A percentile compares a stretch with the other conserved stretches of the same genome.
These are phyloP conservation scores for Leptosomus discolor DNA, from an alignment of 2,113 vertebrate genomes.

Conservation along the genomic window DNA sequence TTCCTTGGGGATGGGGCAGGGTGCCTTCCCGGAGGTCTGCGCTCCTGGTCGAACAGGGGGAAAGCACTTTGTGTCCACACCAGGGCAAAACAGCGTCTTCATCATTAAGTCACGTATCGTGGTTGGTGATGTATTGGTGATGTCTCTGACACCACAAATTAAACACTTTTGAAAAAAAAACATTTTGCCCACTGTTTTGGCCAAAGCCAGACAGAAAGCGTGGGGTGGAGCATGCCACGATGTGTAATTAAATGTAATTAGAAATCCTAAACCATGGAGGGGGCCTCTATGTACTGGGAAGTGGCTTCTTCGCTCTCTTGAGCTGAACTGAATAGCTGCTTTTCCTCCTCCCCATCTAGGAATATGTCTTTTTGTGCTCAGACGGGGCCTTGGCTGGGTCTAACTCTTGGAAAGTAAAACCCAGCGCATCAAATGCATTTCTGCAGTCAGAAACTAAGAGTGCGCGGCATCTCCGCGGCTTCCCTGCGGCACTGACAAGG, in stretches of 20 bases:
- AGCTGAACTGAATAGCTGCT: not conserved
- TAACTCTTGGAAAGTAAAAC: not conserved
- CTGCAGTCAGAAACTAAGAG: not conserved
- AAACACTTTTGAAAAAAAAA: not conserved
- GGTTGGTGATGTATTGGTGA: no score
- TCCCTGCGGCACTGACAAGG: not conserved
- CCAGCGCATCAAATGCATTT: not conserved
- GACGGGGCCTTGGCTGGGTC: not conserved
- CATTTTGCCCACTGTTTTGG: not conserved
- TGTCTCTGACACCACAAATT: not conserved
- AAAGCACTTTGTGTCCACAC: not conserved
- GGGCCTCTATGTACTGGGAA: not conserved
- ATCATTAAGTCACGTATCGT: no score
- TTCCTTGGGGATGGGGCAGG: not conserved
- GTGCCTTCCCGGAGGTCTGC: accelerated
- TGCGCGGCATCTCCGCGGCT: not conserved
- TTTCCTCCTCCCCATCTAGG: not conserved
- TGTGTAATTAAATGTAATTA: not conserved
- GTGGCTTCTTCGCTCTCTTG: not conserved
- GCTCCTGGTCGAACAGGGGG: not conserved
- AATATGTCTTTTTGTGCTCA: not conserved
- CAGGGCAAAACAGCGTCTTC: not conserved
- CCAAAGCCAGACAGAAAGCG: not conserved
- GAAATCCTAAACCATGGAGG: not conserved
- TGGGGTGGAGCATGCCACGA: not conserved